Conservation (phyloP, 2,797 vertebrate species). For the Chloroceryle inda region DNA sequence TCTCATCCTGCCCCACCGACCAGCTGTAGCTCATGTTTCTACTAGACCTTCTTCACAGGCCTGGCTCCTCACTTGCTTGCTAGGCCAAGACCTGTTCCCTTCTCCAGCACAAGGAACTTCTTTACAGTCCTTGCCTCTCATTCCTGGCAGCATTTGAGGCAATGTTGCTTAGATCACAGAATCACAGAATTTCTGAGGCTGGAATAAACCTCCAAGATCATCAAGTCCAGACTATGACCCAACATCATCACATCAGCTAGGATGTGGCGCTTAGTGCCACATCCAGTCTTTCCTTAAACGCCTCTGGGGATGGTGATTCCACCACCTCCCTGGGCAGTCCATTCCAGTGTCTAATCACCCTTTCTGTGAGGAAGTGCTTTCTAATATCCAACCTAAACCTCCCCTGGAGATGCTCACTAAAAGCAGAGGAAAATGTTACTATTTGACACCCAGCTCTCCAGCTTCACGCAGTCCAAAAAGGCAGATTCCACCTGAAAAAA, state of each 20-base stretch:
- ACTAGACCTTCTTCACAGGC: neutral
- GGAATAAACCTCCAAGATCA: no score
- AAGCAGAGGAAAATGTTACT: neutral
- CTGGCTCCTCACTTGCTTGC: neutral
- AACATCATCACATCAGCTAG: no score
- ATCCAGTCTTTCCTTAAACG: no score
- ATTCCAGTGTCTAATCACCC: no score
- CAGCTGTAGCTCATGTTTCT: neutral
- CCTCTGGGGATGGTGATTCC: no score
- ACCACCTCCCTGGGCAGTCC: no score
- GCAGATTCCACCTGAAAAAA: neutral
- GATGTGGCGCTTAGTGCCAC: no score
- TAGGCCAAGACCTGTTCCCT: neutral
- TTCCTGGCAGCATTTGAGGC: accelerated
- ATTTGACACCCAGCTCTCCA: neutral
- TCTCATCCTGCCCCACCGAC: neutral
- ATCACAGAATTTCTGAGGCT: no score
- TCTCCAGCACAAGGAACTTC: neutral
- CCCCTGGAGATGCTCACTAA: neutral
- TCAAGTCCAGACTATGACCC: no score
- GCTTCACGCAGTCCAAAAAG: neutral
- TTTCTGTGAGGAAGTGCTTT: no score
- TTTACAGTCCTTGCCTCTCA: neutral
- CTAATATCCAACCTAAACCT: no score
- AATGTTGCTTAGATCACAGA: neutral